A percentile compares a stretch with the other conserved stretches of the same genome.
Conservation (phyloP, 2,113 vertebrate genomes). For the Leucopsar rothschildi region DNA sequence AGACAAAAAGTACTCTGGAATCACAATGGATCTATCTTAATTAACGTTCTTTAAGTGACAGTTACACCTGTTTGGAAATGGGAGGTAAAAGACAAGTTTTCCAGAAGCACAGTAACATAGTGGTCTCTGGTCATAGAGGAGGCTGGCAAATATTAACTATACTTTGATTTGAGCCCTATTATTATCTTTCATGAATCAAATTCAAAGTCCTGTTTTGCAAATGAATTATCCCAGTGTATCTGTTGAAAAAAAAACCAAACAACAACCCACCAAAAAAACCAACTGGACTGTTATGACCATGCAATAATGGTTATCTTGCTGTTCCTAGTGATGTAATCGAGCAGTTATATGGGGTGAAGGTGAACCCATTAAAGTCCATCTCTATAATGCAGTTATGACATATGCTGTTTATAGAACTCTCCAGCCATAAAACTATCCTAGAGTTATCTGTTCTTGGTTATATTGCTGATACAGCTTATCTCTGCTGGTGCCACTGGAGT, state of each 20-base stretch:
- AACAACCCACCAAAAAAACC: neutral
- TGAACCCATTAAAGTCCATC: constrained; percentile 22
- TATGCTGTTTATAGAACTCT: constrained; percentile 61
- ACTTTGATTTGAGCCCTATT: neutral
- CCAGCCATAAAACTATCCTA: constrained; percentile 34
- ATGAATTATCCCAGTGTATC: neutral
- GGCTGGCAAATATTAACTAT: neutral
- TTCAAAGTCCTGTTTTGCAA: neutral
- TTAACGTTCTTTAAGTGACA: constrained; percentile 53
- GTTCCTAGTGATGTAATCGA: constrained; percentile 36
- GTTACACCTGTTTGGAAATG: constrained; percentile 42
- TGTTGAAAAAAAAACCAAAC: neutral
- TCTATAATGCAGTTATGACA: constrained; percentile 28
- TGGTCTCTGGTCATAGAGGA: neutral
- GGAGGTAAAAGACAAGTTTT: constrained; percentile 11
- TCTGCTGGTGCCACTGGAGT: constrained; percentile 39
- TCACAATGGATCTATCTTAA: constrained; percentile 67
- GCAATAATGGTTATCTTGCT: constrained; percentile 39
- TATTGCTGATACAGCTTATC: constrained; percentile 50
- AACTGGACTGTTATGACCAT: neutral
- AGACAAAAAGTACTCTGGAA: constrained; percentile 66
- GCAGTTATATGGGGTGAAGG: neutral
- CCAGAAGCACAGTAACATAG: neutral
- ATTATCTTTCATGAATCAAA: neutral
- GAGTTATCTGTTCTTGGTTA: constrained; percentile 10